Conservation (phyloP, 2,113 vertebrate genomes). For the Genyomyrus donnyi region DNA sequence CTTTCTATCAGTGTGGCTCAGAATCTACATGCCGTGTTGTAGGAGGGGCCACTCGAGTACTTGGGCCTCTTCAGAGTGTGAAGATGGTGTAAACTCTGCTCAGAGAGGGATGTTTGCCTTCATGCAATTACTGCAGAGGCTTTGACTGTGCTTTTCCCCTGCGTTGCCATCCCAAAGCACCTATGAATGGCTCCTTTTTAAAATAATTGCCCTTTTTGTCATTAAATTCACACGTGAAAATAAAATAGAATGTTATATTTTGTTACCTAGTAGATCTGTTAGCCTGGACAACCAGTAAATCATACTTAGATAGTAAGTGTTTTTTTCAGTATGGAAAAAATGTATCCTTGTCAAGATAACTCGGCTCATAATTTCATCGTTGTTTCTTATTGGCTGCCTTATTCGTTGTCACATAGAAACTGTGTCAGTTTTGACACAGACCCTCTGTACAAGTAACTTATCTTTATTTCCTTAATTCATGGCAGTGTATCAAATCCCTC, state of each 20-base stretch:
- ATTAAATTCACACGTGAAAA: not conserved
- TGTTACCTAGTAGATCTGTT: no score
- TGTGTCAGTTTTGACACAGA: not conserved
- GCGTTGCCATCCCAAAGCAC: not conserved
- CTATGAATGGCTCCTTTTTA: not conserved
- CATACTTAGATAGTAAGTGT: not conserved
- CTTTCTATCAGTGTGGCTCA: not conserved
- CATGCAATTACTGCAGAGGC: not conserved
- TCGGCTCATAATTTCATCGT: not conserved
- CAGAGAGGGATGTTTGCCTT: not conserved
- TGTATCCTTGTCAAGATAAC: not conserved
- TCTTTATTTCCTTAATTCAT: not conserved
- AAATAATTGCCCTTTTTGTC: not conserved
- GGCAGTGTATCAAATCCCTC: not conserved
- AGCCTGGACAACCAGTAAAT: no score
- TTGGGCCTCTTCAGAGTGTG: not conserved
- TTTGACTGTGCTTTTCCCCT: not conserved
- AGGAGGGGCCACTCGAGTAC: not conserved
- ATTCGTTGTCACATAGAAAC: not conserved
- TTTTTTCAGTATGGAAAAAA: not conserved
- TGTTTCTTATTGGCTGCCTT: not conserved
- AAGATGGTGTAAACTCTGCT: not conserved
- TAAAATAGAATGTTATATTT: no score
- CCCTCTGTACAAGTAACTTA: not conserved
- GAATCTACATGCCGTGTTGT: not conserved